These are phyloP conservation scores for Tenebrio molitor DNA, from an alignment of 1,140 invertebrate species.

Conservation along the genomic window DNA sequence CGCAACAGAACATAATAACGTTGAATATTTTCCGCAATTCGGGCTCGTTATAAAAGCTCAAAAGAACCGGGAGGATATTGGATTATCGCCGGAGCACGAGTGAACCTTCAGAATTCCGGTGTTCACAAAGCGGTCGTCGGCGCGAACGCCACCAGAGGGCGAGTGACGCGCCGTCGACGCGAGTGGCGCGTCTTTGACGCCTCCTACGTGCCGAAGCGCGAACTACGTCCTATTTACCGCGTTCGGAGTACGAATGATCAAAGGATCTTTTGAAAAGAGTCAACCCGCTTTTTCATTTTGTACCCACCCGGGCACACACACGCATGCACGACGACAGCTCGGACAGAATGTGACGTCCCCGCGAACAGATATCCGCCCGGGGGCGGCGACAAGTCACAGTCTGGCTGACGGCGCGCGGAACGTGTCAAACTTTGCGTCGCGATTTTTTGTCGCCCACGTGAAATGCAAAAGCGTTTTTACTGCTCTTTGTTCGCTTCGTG, in stretches of 20 bases:
- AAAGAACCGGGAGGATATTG: slow-evolving; percentile 20
- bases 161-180: not conserved
- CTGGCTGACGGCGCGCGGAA: not conserved
- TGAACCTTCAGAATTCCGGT: slow-evolving; percentile 15
- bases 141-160: not conserved
- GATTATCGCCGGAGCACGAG: slow-evolving; percentile 28
- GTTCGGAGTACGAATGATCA: slow-evolving; percentile 21
- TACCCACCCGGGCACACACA: not conserved
- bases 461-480: slow-evolving; percentile 12
- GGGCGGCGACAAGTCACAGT: slow-evolving; percentile 5
- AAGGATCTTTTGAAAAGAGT: slow-evolving; percentile 40
- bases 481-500: slow-evolving; percentile 24
- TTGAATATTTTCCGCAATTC: slow-evolving; percentile 20
- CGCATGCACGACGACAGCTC: not conserved
- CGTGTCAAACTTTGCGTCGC: slow-evolving; percentile 12
- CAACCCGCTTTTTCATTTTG: slow-evolving; percentile 27
- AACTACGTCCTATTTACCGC: slow-evolving; percentile 31
- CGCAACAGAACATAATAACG: not conserved
- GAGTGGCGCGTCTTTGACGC: slow-evolving; percentile 7
- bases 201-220: slow-evolving; percentile 25
- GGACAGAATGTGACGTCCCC: not conserved
- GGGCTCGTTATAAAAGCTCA: slow-evolving; percentile 37
- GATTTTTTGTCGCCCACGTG: slow-evolving; percentile 21
- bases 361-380: too few relatives aligned
- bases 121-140: not conserved